Base-by-base conservation (phyloP, 2,797 vertebrate species). In the Sparidentex hasta region DNA sequence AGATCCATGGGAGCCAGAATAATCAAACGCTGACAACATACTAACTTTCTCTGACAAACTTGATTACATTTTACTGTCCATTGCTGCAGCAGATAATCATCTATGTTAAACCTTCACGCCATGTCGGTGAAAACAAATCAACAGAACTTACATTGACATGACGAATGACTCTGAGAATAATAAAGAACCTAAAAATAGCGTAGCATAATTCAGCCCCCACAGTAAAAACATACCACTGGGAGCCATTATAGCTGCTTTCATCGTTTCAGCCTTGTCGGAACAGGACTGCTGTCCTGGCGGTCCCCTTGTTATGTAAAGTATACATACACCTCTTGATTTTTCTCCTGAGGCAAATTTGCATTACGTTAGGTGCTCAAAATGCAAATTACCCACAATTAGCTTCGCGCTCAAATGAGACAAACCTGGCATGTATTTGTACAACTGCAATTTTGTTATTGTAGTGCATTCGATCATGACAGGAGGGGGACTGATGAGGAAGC, bases 321-420 rank as follows among this genome's bases (percentile, higher is more conserved):
- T 7, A 74, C 25, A 80, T 48, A 67, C 16, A 56, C 25, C 33
- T 69, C 33, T 71, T 64, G 29, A 79, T 75, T 80, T 83, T 58
- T 56, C 73, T 77, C 80, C 65, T 46, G 67, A 72, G 70, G 79
- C 50, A 76, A 71, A 81, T 87, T 69, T 67, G 51, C 72, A 74
- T 84, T 13, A 43, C 64, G n/a, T 52, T 21, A 38, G 12, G 29
- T 46, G 74, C 44, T 79, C 43, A 80, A 78, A 82, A 92, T 86
- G 84, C 57, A 85, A 91, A 88, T 83, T 14, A 59, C 18, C n/a
- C n/a, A 61, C 46, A 81, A 83, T 79, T 81, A 84, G 58, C 54
- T 46, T 50, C 48, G 57, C 3, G 0, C 27, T 84, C 61, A 33
- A 33, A 41, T 66, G 33, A 61, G 46, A 63, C 20, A 58, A 75